Percentiles rank a stretch among this genome's conserved stretches.
phyloP scores from a whole-genome alignment of 1,140 invertebrate species.

The Triops longicaudatus region DNA sequence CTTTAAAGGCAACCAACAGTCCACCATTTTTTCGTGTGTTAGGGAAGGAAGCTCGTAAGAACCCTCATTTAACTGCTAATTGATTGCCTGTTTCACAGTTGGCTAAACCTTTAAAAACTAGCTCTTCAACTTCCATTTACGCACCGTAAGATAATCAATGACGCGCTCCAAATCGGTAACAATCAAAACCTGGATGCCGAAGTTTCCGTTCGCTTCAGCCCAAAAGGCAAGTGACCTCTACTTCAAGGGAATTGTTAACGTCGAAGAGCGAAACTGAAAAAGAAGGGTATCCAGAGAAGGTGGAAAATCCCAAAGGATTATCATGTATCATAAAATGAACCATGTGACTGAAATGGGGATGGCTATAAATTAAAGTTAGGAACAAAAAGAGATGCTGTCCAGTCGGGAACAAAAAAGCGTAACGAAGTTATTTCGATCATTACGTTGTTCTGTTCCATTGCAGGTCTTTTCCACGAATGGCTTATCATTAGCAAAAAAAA shows the following conservation, averaged over 20 bases:
- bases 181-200: neutral
- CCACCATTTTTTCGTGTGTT: neutral
- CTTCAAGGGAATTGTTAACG: neutral
- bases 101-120: neutral
- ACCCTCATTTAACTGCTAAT: constrained; percentile 8
- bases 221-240: neutral
- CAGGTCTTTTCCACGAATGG: too few relatives aligned
- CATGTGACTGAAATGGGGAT: neutral
- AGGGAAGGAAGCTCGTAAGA: neutral
- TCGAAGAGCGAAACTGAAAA: neutral
- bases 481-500: too few relatives aligned
- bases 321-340: neutral
- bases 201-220: neutral
- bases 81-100: neutral
- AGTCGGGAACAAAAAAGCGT: too few relatives aligned
- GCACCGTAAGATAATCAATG: neutral
- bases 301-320: neutral
- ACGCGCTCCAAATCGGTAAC: neutral
- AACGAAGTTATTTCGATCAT: too few relatives aligned
- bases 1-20: neutral
- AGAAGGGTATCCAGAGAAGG: too few relatives aligned
- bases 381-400: too few relatives aligned
- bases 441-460: too few relatives aligned
- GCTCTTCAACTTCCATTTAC: neutral
- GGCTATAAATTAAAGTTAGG: neutral